Conservation (phyloP, 2,888 invertebrate genomes). For the Erebia aethiops region DNA sequence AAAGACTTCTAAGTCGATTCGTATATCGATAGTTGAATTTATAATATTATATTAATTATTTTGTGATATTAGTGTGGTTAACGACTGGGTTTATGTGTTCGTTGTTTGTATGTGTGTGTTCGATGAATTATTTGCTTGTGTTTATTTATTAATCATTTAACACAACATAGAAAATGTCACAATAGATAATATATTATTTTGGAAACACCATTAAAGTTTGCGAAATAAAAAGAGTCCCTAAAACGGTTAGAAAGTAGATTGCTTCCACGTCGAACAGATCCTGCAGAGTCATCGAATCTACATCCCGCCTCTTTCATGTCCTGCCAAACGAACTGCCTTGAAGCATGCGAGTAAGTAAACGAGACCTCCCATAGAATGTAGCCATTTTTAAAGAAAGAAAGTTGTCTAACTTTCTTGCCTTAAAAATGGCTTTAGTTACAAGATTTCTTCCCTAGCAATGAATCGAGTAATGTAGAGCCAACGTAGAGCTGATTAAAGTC, state of each 20-base stretch:
- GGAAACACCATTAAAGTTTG: constrained; percentile 7
- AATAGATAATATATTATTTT: not conserved
- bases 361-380: not conserved
- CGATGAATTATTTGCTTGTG: too few relatives aligned
- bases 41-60: too few relatives aligned
- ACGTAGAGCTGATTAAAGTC: not conserved
- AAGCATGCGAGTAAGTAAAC: constrained; percentile 2
- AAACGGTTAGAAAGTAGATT: constrained; percentile 13
- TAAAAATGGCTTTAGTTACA: too few relatives aligned
- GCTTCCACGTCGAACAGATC: constrained; percentile 22
- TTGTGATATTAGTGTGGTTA: too few relatives aligned
- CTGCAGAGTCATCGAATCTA: constrained; percentile 32
- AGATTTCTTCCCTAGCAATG: not conserved
- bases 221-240: constrained; percentile 16
- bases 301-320: constrained; percentile 34
- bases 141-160: too few relatives aligned
- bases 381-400: constrained; percentile 10
- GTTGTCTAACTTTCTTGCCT: not conserved
- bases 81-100: too few relatives aligned
- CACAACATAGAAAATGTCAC: not conserved
- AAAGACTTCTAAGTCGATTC: too few relatives aligned
- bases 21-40: too few relatives aligned
- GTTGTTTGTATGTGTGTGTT: too few relatives aligned
- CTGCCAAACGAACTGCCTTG: constrained; percentile 20
- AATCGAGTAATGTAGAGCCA: not conserved